A percentile compares a stretch with the other conserved stretches of the same genome.
phyloP scores from a whole-genome alignment of 2,888 invertebrate species.

The Amphiduros pacificus region DNA sequence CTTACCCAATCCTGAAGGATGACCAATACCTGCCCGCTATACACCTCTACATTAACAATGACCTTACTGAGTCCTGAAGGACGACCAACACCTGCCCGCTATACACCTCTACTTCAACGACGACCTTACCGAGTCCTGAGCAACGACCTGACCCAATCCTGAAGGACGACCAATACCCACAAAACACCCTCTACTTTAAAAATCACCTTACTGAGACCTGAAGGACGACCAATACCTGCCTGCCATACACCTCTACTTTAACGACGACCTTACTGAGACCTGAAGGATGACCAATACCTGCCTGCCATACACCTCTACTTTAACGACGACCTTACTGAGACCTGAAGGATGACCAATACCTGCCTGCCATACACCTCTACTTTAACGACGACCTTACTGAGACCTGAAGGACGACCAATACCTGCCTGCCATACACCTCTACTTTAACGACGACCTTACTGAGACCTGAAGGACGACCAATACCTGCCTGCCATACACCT shows the following conservation, averaged over 20 bases:
- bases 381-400: slow-evolving; percentile 73
- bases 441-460: slow-evolving; percentile 74
- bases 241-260: slow-evolving; percentile 71
- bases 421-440: slow-evolving; percentile 71
- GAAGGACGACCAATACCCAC: too few species aligned
- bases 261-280: slow-evolving; percentile 70
- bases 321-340: slow-evolving; percentile 71
- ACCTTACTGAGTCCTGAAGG: slow-evolving; percentile 66
- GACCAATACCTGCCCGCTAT: slow-evolving; percentile 71
- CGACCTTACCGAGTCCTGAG: slow-evolving; percentile 66
- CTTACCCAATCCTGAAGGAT: slow-evolving; percentile 68
- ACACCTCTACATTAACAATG: slow-evolving; percentile 74
- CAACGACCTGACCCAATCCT: too few species aligned
- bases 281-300: slow-evolving; percentile 71
- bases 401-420: slow-evolving; percentile 68
- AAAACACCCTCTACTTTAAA: too few species aligned
- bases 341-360: slow-evolving; percentile 70
- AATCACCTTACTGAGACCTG: too few species aligned
- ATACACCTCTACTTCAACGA: slow-evolving; percentile 75
- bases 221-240: slow-evolving; percentile 73
- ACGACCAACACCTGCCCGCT: slow-evolving; percentile 70
- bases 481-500: slow-evolving; percentile 72
- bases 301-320: slow-evolving; percentile 74
- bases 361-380: slow-evolving; percentile 72
- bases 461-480: slow-evolving; percentile 68